Base-by-base conservation (phyloP, 2,888 invertebrate genomes). In the Ephialtes manifestator region DNA sequence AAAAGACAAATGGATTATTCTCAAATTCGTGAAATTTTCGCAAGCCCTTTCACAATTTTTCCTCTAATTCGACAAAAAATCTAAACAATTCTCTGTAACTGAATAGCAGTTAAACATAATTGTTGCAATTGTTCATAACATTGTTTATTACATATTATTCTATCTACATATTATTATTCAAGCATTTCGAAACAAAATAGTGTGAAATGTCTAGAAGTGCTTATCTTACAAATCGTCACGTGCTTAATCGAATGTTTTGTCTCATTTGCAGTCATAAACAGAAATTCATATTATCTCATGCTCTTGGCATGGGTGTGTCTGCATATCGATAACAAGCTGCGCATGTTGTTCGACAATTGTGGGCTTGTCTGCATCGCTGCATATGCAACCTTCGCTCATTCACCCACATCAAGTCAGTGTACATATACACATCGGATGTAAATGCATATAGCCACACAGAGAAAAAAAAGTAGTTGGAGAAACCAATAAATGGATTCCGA, bases 391-490 rank as follows among this genome's bases (percentile, higher is more conserved):
- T 0, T 55, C 24, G 28, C 10, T 4, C 0, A 4, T 10, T 24
- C 24, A 24, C 24, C 11, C 13, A 11, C 2, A 4, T 11, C 63
- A 8, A 51, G 60, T 18, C 24, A 53, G 35, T 31, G 70, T 39
- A 7, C 28, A 51, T 28, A 51, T 5, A 51, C n/a, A 3, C 18
- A 15, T 1, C 24, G 5, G 18, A 35, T 46, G 18, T 53, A n/a
- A n/a, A 48, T 46, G 46, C 20, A 28, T 58, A 74, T n/a, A 78
- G 2, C 24, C 24, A 72, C 15, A n/a, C 13, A 20, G 20, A n/a
- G n/a, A 18, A n/a, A n/a, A n/a, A n/a, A n/a, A n/a, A n/a, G n/a
- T n/a, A n/a, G n/a, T n/a, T n/a, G n/a, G n/a, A n/a, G n/a, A n/a
- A n/a, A n/a, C n/a, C n/a, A n/a, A n/a, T n/a, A n/a, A n/a, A n/a